These are phyloP conservation scores for Diplazon laetatorius DNA, from an alignment of 2,888 invertebrate species.

Conservation along the genomic window DNA sequence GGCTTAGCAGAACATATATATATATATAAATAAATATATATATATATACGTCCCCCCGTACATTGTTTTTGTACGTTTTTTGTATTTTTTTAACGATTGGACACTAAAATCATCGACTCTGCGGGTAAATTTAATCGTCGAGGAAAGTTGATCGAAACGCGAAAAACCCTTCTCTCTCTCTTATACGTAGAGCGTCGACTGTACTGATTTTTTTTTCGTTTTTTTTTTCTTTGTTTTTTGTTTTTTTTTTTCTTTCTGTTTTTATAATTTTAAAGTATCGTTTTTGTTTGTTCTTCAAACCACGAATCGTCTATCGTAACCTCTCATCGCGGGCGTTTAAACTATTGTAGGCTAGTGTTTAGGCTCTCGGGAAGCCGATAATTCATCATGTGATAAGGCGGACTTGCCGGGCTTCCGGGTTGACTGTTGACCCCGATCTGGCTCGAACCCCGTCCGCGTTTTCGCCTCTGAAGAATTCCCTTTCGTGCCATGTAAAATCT, in stretches of 20 bases:
- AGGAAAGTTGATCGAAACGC: slow-evolving; percentile 47
- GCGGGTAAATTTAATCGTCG: slow-evolving; percentile 48
- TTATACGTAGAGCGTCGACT: slow-evolving; percentile 53
- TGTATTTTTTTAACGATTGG: slow-evolving; percentile 50
- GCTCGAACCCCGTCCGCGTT: slow-evolving; percentile 88
- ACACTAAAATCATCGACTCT: slow-evolving; percentile 55
- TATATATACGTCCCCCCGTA: slow-evolving; percentile 3
- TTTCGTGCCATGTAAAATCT: slow-evolving; percentile 94
- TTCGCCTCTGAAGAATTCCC: slow-evolving; percentile 90
- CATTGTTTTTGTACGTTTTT: slow-evolving; percentile 49
- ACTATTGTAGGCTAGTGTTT: slow-evolving; percentile 82
- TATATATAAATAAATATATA: slow-evolving; percentile 18
- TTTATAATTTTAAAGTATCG: too few species aligned
- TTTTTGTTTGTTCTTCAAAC: too few species aligned
- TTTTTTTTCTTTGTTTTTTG: slow-evolving; percentile 60
- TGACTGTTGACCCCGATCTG: slow-evolving; percentile 81
- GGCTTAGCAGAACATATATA: slow-evolving; percentile 7
- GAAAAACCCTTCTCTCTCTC: slow-evolving; percentile 38
- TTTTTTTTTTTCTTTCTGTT: slow-evolving; percentile 59
- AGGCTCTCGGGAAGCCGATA: slow-evolving; percentile 87
- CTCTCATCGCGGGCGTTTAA: slow-evolving; percentile 48
- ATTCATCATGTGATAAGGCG: slow-evolving; percentile 90
- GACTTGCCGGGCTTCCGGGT: slow-evolving; percentile 87
- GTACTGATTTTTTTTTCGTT: slow-evolving; percentile 44
- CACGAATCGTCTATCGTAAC: too few species aligned